These are phyloP conservation scores for Apamea monoglypha DNA, from an alignment of 2,888 invertebrate species.

Conservation along the genomic window DNA sequence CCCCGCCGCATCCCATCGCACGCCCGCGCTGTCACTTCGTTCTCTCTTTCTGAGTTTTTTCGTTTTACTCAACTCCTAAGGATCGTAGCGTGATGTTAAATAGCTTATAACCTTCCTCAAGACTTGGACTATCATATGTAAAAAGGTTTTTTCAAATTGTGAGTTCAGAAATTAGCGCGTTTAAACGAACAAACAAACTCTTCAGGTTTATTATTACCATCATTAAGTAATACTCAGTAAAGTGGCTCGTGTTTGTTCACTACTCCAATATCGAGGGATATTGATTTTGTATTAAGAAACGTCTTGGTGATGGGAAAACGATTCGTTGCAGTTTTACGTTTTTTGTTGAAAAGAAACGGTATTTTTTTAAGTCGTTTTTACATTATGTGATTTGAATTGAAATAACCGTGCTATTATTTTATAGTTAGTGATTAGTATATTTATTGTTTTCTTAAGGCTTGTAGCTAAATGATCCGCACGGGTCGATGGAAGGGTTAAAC, in stretches of 20 bases:
- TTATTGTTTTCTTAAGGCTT: not conserved
- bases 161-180: not conserved
- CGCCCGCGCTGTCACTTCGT: too few species aligned
- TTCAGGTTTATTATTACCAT: not conserved
- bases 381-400: not conserved
- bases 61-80: too few species aligned
- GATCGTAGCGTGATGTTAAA: too few species aligned
- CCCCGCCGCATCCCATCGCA: too few species aligned
- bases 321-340: slow-evolving; percentile 32
- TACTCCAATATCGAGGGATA: slow-evolving; percentile 28
- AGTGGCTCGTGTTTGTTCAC: slow-evolving; percentile 52
- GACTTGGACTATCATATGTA: not conserved
- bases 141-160: not conserved
- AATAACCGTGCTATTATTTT: not conserved
- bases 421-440: too few species aligned
- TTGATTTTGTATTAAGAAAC: slow-evolving; percentile 58
- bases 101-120: not conserved
- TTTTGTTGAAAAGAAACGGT: not conserved
- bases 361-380: not conserved
- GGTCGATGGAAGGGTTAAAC: not conserved
- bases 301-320: slow-evolving; percentile 28
- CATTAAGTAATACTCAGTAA: slow-evolving; percentile 33
- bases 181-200: not conserved
- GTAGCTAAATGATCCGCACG: not conserved
- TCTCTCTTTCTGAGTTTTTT: too few species aligned